These are phyloP conservation scores for Drosophila mulleri DNA, from an alignment of 2,888 invertebrate genomes.

Conservation along the genomic window DNA sequence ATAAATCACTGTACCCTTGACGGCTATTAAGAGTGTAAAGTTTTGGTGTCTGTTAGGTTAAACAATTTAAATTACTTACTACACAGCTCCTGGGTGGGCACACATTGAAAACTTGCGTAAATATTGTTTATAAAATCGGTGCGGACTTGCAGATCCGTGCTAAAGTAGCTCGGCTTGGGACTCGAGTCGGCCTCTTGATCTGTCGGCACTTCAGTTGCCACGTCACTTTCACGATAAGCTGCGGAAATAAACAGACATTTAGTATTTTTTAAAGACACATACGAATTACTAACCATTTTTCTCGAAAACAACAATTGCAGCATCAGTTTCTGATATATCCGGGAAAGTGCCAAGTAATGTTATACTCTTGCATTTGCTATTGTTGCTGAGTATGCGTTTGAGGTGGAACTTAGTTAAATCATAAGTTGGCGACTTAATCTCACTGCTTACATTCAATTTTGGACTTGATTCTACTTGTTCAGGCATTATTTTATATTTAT, in stretches of 20 bases:
- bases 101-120: constrained; percentile 92
- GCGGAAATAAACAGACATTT: neutral
- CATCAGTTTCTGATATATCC: constrained; percentile 85
- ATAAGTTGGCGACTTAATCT: constrained; percentile 67
- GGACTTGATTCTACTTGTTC: constrained; percentile 46
- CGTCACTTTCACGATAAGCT: constrained; percentile 87
- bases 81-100: constrained; percentile 87
- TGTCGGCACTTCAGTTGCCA: constrained; percentile 57
- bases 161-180: constrained; percentile 86
- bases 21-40: constrained; percentile 86
- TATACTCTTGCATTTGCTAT: constrained; percentile 89
- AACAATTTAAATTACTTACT: constrained; percentile 85
- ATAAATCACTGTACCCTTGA: constrained; percentile 95
- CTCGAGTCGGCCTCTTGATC: constrained; percentile 16
- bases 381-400: constrained; percentile 89
- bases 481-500: constrained; percentile 46
- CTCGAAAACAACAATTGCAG: constrained; percentile 91
- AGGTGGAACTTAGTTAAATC: constrained; percentile 89
- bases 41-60: too few species aligned
- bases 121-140: constrained; percentile 92
- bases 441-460: constrained; percentile 46
- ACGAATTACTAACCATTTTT: constrained; percentile 87
- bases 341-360: constrained; percentile 89
- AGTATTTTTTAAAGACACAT: neutral
- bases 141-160: constrained; percentile 87